phyloP scores from a whole-genome alignment of 2,888 invertebrate genomes.

The Pemphredon lugubris region DNA sequence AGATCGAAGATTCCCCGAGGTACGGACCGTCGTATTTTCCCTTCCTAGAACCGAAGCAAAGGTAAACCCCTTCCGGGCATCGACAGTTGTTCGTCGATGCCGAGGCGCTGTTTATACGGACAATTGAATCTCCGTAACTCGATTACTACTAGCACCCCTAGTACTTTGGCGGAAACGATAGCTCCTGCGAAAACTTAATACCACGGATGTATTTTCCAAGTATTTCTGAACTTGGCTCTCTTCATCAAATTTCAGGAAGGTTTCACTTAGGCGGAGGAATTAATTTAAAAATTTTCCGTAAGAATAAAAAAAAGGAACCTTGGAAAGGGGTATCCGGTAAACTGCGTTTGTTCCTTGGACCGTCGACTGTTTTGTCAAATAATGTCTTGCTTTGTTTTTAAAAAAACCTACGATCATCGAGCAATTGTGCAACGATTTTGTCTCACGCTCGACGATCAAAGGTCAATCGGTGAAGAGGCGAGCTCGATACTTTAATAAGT shows the following conservation, averaged over 20 bases:
- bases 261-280: too few relatives aligned
- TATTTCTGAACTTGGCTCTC: not conserved
- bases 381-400: too few relatives aligned
- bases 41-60: constrained; percentile 64
- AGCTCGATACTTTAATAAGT: constrained; percentile 21
- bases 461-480: constrained; percentile 41
- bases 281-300: too few relatives aligned
- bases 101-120: constrained; percentile 72
- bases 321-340: too few relatives aligned
- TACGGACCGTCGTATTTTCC: constrained; percentile 50
- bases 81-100: constrained; percentile 62
- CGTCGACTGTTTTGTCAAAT: too few relatives aligned
- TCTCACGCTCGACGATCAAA: constrained; percentile 58
- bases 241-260: too few relatives aligned
- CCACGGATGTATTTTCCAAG: not conserved
- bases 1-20: constrained; percentile 33
- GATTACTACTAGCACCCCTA: constrained; percentile 69
- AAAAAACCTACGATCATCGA: constrained; percentile 5
- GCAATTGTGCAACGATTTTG: constrained; percentile 23
- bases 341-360: too few relatives aligned
- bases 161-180: constrained; percentile 60
- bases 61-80: constrained; percentile 70
- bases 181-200: constrained; percentile 21
- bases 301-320: too few relatives aligned
- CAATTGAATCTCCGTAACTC: constrained; percentile 78